phyloP scores from a whole-genome alignment of 2,797 vertebrate genomes.

The Dallia pectoralis region DNA sequence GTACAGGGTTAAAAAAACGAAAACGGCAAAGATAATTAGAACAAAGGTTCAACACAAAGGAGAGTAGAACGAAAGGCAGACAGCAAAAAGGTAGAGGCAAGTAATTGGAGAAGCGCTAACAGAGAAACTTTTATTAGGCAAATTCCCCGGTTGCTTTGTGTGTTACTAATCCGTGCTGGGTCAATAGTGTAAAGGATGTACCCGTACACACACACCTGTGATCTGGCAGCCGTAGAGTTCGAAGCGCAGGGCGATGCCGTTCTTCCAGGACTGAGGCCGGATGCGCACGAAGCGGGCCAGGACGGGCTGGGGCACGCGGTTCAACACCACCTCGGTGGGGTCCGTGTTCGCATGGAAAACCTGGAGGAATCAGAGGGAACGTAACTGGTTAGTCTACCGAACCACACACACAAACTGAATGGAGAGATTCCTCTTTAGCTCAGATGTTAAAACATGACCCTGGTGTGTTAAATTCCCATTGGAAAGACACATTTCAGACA shows the following conservation, averaged over 20 bases:
- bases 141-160: constrained; percentile 38
- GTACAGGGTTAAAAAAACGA: neutral
- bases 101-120: neutral
- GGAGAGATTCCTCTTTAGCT: too few species aligned
- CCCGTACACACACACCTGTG: constrained; percentile 75
- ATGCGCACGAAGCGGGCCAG: constrained; percentile 91
- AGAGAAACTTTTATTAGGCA: constrained; percentile 50
- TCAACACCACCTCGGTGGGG: constrained; percentile 90
- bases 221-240: constrained; percentile 97
- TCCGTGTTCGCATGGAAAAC: constrained; percentile 91
- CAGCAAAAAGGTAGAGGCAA: neutral
- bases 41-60: neutral
- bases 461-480: neutral
- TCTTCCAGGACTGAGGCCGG: constrained; percentile 91
- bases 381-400: neutral
- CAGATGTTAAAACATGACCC: too few species aligned
- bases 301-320: constrained; percentile 89
- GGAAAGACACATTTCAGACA: neutral
- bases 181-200: neutral
- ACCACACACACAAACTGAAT: neutral
- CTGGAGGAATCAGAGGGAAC: constrained; percentile 61
- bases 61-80: neutral
- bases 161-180: too few species aligned
- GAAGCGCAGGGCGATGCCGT: constrained; percentile 89
- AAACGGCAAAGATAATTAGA: neutral